These are phyloP conservation scores for Theocolax elegans DNA, from an alignment of 1,140 invertebrate species.

Conservation along the genomic window DNA sequence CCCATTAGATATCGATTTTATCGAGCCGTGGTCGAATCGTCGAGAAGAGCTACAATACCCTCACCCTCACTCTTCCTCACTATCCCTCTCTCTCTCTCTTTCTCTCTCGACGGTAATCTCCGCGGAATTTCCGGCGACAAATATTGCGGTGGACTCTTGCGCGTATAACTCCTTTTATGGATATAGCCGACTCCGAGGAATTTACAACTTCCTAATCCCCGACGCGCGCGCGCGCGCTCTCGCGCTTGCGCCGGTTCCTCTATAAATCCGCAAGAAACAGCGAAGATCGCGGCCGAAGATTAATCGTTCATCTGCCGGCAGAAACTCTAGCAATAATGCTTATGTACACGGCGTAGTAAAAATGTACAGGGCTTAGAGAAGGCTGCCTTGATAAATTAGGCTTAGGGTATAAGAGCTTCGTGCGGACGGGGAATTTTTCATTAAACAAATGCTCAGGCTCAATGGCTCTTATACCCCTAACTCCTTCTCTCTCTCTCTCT, in stretches of 20 bases:
- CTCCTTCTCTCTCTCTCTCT: background rate
- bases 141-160: slow-evolving; percentile 1
- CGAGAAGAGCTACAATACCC: background rate
- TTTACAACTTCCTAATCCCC: slow-evolving; percentile 37
- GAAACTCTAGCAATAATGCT: background rate
- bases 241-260: no score
- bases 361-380: slow-evolving; percentile 2
- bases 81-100: no score
- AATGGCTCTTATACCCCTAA: background rate
- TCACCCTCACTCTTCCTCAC: background rate
- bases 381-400: slow-evolving; percentile 13
- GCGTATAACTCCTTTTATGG: slow-evolving; percentile 20
- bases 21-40: background rate
- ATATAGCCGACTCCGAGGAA: slow-evolving; percentile 2
- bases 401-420: background rate
- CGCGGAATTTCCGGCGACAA: slow-evolving; percentile 25
- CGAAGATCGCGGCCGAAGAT: slow-evolving; percentile 24
- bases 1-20: slow-evolving; percentile 16
- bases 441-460: background rate
- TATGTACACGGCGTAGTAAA: background rate
- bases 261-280: slow-evolving; percentile 28
- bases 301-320: slow-evolving; percentile 25
- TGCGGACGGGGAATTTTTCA: slow-evolving; percentile 11
- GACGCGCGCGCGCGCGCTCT: background rate
- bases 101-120: no score